Conservation (phyloP, 1,140 invertebrate genomes). For the Acarapis woodi region DNA sequence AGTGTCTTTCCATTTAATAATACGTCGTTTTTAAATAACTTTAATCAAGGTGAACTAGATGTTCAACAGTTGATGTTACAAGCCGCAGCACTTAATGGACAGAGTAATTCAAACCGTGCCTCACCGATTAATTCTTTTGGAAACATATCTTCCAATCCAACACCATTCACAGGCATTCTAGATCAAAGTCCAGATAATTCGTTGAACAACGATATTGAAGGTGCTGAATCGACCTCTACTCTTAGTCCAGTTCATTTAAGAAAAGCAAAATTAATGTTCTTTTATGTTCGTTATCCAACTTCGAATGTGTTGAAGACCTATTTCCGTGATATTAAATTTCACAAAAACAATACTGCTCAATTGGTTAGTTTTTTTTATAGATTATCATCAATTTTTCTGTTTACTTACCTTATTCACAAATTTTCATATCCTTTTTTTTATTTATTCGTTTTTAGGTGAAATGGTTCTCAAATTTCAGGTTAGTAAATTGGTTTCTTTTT, state of each 20-base stretch:
- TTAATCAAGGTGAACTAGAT: too few species aligned
- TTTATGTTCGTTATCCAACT: conserved; percentile 95
- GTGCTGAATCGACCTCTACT: conserved; percentile 28
- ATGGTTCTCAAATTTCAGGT: conserved; percentile 99
- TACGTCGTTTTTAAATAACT: too few species aligned
- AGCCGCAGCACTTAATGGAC: too few species aligned
- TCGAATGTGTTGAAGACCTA: conserved; percentile 96
- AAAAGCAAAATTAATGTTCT: conserved; percentile 99
- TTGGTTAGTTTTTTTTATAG: too few species aligned
- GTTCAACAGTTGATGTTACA: too few species aligned
- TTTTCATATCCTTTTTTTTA: too few species aligned
- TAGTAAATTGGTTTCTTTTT: conserved; percentile 23
- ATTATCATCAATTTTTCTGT: too few species aligned
- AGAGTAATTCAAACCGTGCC: conserved; percentile 12
- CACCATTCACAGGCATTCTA: neutral
- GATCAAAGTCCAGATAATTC: too few species aligned
- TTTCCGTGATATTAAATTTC: conserved; percentile 99
- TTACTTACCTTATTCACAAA: too few species aligned
- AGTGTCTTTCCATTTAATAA: too few species aligned
- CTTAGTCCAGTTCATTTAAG: conserved; percentile 97
- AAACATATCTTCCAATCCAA: conserved; percentile 10
- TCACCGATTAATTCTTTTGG: conserved; percentile 11
- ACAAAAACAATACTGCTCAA: conserved; percentile 99
- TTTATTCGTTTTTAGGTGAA: too few species aligned
- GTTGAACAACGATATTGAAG: conserved; percentile 8